phyloP scores from a whole-genome alignment of 1,140 invertebrate genomes.

The Bombus fervidus region DNA sequence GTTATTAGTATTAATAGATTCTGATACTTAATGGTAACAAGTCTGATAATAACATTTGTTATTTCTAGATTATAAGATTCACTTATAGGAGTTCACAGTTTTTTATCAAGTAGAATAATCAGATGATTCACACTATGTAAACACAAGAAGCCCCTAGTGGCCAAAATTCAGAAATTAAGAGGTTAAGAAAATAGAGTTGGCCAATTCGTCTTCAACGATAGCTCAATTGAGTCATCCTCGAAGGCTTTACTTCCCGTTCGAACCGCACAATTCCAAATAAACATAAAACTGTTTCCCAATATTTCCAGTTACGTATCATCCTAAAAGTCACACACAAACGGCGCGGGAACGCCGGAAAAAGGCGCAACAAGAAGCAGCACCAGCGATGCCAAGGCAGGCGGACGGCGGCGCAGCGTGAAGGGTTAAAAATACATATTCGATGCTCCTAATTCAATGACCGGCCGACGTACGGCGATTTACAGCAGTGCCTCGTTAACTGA shows the following conservation, averaged over 20 bases:
- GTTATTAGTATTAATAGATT: no score
- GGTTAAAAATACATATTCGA: conserved; percentile 50
- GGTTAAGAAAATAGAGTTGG: neutral
- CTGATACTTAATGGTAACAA: no score
- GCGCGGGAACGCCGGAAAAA: conserved; percentile 1
- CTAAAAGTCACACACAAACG: neutral
- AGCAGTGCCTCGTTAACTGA: neutral
- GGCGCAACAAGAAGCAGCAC: neutral
- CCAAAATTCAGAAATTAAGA: neutral
- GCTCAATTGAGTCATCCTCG: neutral
- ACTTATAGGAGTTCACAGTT: no score
- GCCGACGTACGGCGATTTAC: conserved; percentile 26
- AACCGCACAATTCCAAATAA: neutral
- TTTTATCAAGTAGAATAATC: no score
- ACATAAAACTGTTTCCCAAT: neutral
- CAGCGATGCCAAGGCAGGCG: neutral
- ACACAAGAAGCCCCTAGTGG: neutral
- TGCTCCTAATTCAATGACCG: conserved; percentile 45
- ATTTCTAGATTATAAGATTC: no score
- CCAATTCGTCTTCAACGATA: neutral
- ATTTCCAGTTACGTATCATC: neutral
- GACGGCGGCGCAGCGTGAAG: neutral
- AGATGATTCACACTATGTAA: no score
- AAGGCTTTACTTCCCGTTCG: neutral
- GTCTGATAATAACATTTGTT: no score